Base-by-base conservation (phyloP, 2,888 invertebrate species). In the Tupiocoris notatus region DNA sequence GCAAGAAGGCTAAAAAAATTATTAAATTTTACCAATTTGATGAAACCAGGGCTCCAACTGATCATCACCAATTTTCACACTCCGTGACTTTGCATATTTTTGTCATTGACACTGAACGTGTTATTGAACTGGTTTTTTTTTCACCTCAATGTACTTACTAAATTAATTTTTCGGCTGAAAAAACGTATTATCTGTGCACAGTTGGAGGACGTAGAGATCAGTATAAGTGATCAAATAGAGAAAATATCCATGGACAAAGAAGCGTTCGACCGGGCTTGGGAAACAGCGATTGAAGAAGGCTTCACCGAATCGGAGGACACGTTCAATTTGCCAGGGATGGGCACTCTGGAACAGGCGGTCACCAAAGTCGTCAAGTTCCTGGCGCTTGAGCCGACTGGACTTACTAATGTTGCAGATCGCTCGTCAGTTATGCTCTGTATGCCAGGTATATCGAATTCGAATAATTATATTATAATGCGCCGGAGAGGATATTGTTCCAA, bases 171-270 rank as follows among this genome's bases (percentile, higher is more conserved):
- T n/a, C n/a, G n/a, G n/a, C n/a, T n/a, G n/a, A n/a, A n/a, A n/a
- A n/a, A n/a, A n/a, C n/a, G 18, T 20, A 77, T 62, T 63, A 39
- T 64, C 58, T 65, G 77, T 67, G 80, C 81, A 25, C 76, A 90
- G 90, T 84, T 99, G 76, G 99, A 99, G 85, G 97, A 98, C 85
- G 85, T 96, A 39, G 96, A 96, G 83, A 86, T 96, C 62, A 89
- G 89, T 1, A 87, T 96, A 2, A 90, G 91, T 1, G 96, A 97
- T 85, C 94, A 95, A 85, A 90, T 96, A 80, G 91, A 93, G 83
- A 88, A 89, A 81, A 88, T 92, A 20, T 89, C 89, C 81, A 92
- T 92, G 23, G 89, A 89, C 81, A 92, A 92, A 82, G 89, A 89
- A 24, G 92, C 92, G 84, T 94, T 93, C 86, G 88, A 88, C 16